Evolutionary conservation across 2,888 invertebrate genomes (phyloP).

Genomic region (Steinernema carpocapsae): DNA sequence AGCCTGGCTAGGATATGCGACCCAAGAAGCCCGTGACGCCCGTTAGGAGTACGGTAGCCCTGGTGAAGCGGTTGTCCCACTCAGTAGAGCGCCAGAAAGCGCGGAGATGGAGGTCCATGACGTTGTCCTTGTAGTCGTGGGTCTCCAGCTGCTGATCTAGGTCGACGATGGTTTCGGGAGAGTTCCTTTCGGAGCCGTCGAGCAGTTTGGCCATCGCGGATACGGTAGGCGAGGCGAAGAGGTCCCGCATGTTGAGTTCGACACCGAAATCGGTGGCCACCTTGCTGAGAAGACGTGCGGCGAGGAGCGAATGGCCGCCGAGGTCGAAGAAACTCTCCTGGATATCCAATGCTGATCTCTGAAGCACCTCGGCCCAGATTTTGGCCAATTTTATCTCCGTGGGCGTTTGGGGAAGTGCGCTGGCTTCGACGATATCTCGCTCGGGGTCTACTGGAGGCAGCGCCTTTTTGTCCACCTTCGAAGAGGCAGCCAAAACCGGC

Average conservation of each 20-base stretch:
- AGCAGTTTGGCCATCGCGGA: conserved; percentile 68
- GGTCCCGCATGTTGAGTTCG: conserved; percentile 69
- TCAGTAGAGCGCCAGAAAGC: conserved; percentile 71
- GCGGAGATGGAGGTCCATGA: conserved; percentile 70
- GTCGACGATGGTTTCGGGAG: conserved; percentile 60
- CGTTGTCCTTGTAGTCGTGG: conserved; percentile 65
- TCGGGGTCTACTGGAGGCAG: conserved; percentile 68
- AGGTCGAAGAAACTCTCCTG: conserved; percentile 72
- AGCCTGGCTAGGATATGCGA: conserved; percentile 69
- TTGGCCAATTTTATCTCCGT: conserved; percentile 68
- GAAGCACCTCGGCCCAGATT: conserved; percentile 70
- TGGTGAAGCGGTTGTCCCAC: conserved; percentile 68
- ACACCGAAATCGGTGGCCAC: conserved; percentile 63
- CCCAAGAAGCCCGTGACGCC: conserved; percentile 68
- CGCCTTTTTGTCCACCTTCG: conserved; percentile 70
- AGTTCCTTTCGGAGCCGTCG: conserved; percentile 57
- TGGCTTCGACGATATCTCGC: conserved; percentile 57
- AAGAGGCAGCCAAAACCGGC: conserved; percentile 70
- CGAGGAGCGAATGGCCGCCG: conserved; percentile 71
- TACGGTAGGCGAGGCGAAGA: conserved; percentile 70
- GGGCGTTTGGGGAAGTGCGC: conserved; percentile 69
- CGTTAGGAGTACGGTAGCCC: conserved; percentile 70
- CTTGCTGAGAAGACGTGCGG: conserved; percentile 69
- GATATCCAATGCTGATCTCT: conserved; percentile 68
- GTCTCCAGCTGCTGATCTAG: conserved; percentile 69